These are phyloP conservation scores for Pomatorhinus ruficollis DNA, from an alignment of 2,113 vertebrate species.

Conservation along the genomic window DNA sequence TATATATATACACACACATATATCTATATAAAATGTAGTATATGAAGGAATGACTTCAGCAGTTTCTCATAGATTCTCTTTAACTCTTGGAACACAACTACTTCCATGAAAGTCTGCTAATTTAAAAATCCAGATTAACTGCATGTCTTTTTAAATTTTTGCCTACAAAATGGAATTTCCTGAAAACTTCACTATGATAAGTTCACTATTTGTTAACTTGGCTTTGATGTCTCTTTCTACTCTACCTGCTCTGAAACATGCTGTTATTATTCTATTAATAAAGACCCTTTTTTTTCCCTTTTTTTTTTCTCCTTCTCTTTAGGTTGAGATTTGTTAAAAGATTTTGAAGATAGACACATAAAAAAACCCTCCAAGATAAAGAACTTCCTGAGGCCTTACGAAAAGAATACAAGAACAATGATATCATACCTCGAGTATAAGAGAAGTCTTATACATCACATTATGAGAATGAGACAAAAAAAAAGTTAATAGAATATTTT, in stretches of 20 bases:
- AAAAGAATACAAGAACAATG: neutral
- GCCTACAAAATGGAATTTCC: neutral
- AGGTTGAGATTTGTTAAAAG: neutral
- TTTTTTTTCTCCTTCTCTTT: neutral
- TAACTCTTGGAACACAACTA: neutral
- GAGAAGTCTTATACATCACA: neutral
- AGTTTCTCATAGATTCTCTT: neutral
- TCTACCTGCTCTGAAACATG: neutral
- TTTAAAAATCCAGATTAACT: neutral
- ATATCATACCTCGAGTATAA: neutral
- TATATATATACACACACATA: neutral
- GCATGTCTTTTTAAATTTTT: neutral
- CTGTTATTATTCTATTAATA: neutral
- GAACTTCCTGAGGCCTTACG: neutral
- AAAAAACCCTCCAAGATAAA: neutral
- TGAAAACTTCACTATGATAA: neutral
- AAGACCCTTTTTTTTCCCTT: rapidly evolving
- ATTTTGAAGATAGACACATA: neutral
- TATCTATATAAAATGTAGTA: neutral
- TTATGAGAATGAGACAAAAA: neutral
- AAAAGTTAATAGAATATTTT: neutral
- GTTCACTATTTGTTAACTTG: neutral
- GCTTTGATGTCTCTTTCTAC: neutral
- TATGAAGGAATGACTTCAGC: neutral
- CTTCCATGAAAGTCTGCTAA: neutral